Percentiles rank a stretch among this genome's conserved stretches.
phyloP scores from a whole-genome alignment of 1,140 invertebrate genomes.

The Eriocheir sinensis region DNA sequence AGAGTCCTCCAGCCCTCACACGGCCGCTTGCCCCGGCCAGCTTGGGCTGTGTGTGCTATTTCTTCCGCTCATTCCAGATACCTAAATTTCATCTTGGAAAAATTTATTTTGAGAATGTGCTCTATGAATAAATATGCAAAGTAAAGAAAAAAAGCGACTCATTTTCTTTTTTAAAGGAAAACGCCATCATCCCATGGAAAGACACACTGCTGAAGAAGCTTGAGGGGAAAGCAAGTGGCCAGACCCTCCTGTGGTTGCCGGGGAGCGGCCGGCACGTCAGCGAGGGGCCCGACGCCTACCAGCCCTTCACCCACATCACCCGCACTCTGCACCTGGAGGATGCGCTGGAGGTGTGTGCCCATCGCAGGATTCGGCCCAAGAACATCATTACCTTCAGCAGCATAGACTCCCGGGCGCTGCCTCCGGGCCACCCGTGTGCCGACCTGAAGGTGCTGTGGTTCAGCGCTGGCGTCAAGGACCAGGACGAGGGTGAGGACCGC shows the following conservation, averaged over 20 bases:
- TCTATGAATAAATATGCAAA: background rate
- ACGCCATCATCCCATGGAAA: constrained; percentile 1
- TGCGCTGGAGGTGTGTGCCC: background rate
- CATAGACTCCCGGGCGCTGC: constrained; percentile 29
- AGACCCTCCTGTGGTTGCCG: constrained; percentile 47
- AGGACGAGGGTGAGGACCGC: constrained; percentile 6
- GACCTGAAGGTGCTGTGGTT: constrained; percentile 62
- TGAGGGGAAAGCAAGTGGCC: background rate
- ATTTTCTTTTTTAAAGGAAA: background rate
- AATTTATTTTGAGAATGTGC: too few species aligned
- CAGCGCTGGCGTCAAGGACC: background rate
- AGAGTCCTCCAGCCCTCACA: too few species aligned
- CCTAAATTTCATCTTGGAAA: too few species aligned
- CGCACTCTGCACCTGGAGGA: constrained; percentile 52
- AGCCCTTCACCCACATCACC: constrained; percentile 54
- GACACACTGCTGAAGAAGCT: constrained; percentile 50
- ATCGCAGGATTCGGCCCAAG: constrained; percentile 38
- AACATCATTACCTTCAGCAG: constrained; percentile 49
- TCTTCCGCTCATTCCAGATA: too few species aligned
- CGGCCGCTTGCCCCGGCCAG: too few species aligned
- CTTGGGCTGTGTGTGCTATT: too few species aligned
- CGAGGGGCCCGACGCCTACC: constrained; percentile 44
- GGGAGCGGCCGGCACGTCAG: constrained; percentile 60
- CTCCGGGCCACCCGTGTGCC: constrained; percentile 41
- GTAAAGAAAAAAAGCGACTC: background rate